Conservation (phyloP, 2,888 invertebrate species). For the Micropterix aruncella region DNA sequence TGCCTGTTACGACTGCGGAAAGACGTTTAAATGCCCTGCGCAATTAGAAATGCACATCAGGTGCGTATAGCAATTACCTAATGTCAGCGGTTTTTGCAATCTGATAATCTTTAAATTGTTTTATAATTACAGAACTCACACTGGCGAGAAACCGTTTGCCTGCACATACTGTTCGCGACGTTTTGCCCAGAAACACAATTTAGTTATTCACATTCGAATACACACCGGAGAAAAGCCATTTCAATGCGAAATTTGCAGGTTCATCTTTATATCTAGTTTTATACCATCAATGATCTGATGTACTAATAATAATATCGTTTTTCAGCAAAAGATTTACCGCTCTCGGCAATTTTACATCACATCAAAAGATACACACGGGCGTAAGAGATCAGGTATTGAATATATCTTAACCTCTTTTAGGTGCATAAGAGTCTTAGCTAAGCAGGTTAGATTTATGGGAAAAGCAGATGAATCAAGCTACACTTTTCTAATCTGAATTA, state of each 20-base stretch:
- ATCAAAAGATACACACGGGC: slow-evolving; percentile 47
- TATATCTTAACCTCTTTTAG: not conserved
- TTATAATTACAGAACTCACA: slow-evolving; percentile 33
- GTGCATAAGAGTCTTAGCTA: too few relatives aligned
- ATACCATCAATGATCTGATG: not conserved
- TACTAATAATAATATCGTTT: slow-evolving; percentile 3
- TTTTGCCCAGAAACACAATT: slow-evolving; percentile 47
- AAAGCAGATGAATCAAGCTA: not conserved
- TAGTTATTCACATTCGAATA: slow-evolving; percentile 41
- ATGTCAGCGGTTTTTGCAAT: not conserved
- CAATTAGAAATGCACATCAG: slow-evolving; percentile 46
- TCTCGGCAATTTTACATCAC: slow-evolving; percentile 45
- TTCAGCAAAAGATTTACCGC: slow-evolving; percentile 43
- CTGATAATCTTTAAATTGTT: not conserved
- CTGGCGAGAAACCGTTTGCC: slow-evolving; percentile 41
- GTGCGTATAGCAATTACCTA: slow-evolving; percentile 16
- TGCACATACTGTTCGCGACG: slow-evolving; percentile 41
- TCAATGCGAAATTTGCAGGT: slow-evolving; percentile 47
- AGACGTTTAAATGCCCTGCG: slow-evolving; percentile 44
- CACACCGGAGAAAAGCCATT: slow-evolving; percentile 47
- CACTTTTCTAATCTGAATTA: not conserved
- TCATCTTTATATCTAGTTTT: slow-evolving; percentile 8
- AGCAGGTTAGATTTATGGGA: too few relatives aligned
- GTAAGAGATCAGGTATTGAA: slow-evolving; percentile 40
- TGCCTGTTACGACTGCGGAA: slow-evolving; percentile 42